Conservation (phyloP, 2,888 invertebrate genomes). For the Choreutis nemorana region DNA sequence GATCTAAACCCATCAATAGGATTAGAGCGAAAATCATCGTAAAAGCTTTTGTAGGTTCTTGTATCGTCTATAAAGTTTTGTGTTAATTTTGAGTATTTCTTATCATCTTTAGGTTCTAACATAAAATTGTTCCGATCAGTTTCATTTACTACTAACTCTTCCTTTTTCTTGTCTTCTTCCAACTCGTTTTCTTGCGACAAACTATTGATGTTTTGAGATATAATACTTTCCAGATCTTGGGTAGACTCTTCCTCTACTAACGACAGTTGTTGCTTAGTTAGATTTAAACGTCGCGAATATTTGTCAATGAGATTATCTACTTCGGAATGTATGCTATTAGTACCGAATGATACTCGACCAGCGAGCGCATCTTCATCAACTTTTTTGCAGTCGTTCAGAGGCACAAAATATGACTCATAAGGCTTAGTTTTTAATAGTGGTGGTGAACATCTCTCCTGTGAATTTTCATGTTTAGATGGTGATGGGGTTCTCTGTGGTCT, state of each 20-base stretch:
- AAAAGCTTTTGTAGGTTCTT: slow-evolving; percentile 43
- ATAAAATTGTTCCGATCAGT: slow-evolving; percentile 17
- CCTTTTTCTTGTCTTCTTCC: slow-evolving; percentile 18
- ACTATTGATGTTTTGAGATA: slow-evolving; percentile 38
- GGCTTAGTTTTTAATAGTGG: slow-evolving; percentile 31
- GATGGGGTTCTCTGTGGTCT: slow-evolving; percentile 22
- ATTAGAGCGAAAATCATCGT: slow-evolving; percentile 37
- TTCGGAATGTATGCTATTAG: slow-evolving; percentile 23
- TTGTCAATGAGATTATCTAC: slow-evolving; percentile 37
- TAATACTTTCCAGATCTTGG: slow-evolving; percentile 51
- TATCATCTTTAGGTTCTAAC: slow-evolving; percentile 18
- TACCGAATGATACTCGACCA: slow-evolving; percentile 32
- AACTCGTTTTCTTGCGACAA: slow-evolving; percentile 36
- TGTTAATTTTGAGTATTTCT: slow-evolving; percentile 16
- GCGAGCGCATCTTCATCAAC: slow-evolving; percentile 19
- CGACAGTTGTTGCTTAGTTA: slow-evolving; percentile 51
- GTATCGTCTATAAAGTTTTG: slow-evolving; percentile 27
- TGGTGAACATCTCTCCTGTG: slow-evolving; percentile 23
- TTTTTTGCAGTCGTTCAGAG: slow-evolving; percentile 28
- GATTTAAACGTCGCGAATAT: slow-evolving; percentile 30
- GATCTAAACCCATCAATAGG: slow-evolving; percentile 23
- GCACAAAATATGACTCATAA: slow-evolving; percentile 45
- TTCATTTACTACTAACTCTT: slow-evolving; percentile 14
- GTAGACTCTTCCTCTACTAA: slow-evolving; percentile 60
- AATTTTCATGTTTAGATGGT: slow-evolving; percentile 27